phyloP scores from a whole-genome alignment of 2,888 invertebrate species.

The Anodontia alba region DNA sequence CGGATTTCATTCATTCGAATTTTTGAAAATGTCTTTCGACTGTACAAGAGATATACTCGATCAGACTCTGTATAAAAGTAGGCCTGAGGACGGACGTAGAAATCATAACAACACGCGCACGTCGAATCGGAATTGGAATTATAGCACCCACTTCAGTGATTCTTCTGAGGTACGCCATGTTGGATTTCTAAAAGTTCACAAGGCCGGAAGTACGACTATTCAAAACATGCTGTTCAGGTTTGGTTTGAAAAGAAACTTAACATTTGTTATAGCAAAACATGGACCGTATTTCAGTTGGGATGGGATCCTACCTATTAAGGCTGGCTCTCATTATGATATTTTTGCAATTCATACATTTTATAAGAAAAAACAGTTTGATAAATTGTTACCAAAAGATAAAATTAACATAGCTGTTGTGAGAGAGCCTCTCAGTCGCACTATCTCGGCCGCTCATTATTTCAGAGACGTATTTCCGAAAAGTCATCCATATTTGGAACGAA shows the following conservation, averaged over 20 bases:
- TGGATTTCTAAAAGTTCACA: conserved; percentile 65
- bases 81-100: no score
- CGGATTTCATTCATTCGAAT: no score
- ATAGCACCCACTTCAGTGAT: no score
- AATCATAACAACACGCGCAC: no score
- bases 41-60: no score
- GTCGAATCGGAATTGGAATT: no score
- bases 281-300: conserved; percentile 23
- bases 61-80: no score
- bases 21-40: no score
- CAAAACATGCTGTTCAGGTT: conserved; percentile 62
- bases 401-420: conserved; percentile 59
- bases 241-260: conserved; percentile 51
- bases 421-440: conserved; percentile 58
- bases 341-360: conserved; percentile 58
- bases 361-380: conserved; percentile 32
- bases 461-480: conserved; percentile 37
- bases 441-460: conserved; percentile 50
- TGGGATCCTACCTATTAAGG: conserved; percentile 24
- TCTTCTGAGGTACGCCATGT: conserved; percentile 36
- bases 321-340: conserved; percentile 51
- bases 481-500: conserved; percentile 1
- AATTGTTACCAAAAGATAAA: conserved; percentile 50
- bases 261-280: conserved; percentile 49
- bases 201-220: conserved; percentile 59